A percentile compares a stretch with the other conserved stretches of the same genome.
Conservation (phyloP, 2,888 invertebrate genomes). For the Caradrina clavipalpis region DNA sequence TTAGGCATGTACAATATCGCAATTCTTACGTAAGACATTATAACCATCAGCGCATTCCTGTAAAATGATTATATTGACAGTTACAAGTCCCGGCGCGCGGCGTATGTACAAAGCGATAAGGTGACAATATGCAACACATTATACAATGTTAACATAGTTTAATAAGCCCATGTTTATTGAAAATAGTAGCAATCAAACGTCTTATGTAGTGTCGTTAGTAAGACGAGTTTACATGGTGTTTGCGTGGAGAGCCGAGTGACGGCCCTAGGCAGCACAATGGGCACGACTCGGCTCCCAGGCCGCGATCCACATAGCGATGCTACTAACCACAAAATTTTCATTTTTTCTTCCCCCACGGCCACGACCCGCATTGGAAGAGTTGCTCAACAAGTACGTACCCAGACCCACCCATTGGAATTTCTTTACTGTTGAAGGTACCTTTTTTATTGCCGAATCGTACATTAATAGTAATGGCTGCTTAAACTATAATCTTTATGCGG, state of each 20-base stretch:
- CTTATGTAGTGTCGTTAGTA: conserved; percentile 11
- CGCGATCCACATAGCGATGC: conserved; percentile 69
- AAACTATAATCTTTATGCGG: conserved; percentile 18
- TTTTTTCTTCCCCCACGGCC: conserved; percentile 72
- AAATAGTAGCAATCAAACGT: conserved; percentile 12
- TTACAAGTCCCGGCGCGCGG: conserved; percentile 27
- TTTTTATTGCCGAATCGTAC: conserved; percentile 67
- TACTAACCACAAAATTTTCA: conserved; percentile 82
- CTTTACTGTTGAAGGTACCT: conserved; percentile 74
- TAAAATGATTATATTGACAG: conserved; percentile 70
- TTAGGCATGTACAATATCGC: conserved; percentile 76
- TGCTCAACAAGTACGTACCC: conserved; percentile 44
- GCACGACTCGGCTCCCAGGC: conserved; percentile 49
- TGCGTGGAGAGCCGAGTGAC: conserved; percentile 33
- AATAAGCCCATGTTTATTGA: conserved; percentile 11
- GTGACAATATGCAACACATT: conserved; percentile 29
- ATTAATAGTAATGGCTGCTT: conserved; percentile 37
- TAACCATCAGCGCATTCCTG: conserved; percentile 80
- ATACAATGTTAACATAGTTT: conserved; percentile 23
- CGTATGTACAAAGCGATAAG: conserved; percentile 41
- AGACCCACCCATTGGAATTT: conserved; percentile 72
- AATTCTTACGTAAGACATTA: conserved; percentile 78
- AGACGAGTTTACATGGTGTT: conserved; percentile 19
- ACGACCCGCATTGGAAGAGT: conserved; percentile 81
- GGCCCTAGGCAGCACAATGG: conserved; percentile 62